These are phyloP conservation scores for Philopotamus ludificatus DNA, from an alignment of 1,140 invertebrate species.

Conservation along the genomic window DNA sequence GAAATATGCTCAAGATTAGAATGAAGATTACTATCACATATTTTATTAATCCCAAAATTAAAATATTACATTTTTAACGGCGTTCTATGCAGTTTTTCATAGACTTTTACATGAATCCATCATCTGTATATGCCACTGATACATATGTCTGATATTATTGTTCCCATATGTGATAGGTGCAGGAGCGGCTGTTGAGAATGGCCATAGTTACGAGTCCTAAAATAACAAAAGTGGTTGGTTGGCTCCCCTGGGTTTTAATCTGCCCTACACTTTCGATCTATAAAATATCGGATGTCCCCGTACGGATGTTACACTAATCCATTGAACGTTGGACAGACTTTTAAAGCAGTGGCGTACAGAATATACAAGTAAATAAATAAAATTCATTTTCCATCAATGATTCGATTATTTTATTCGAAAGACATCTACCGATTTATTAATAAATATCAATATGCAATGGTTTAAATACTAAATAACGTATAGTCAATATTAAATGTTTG, in stretches of 20 bases:
- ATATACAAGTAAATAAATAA: neutral
- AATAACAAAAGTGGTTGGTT: conserved; percentile 26
- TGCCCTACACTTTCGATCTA: conserved; percentile 26
- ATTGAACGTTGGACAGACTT: conserved; percentile 11
- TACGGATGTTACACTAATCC: conserved; percentile 17
- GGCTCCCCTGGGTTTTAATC: conserved; percentile 24
- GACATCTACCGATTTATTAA: neutral
- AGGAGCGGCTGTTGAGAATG: conserved; percentile 3
- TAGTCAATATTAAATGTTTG: too few species aligned
- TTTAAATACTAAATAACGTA: neutral
- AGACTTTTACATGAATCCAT: too few species aligned
- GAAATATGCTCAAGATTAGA: too few species aligned
- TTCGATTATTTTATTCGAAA: neutral
- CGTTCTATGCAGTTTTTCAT: too few species aligned
- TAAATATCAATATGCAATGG: neutral
- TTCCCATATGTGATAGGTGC: neutral
- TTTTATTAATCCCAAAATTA: too few species aligned
- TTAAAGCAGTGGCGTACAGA: conserved; percentile 1
- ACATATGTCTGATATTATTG: too few species aligned
- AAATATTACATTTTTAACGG: too few species aligned
- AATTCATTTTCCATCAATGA: neutral
- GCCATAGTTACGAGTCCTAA: conserved; percentile 28
- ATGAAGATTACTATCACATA: too few species aligned
- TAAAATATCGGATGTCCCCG: conserved; percentile 38
- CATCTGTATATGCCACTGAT: too few species aligned